Percentiles rank a stretch among this genome's conserved stretches.
These are phyloP conservation scores for Brachyistius frenatus DNA, from an alignment of 2,113 vertebrate species.

Conservation along the genomic window DNA sequence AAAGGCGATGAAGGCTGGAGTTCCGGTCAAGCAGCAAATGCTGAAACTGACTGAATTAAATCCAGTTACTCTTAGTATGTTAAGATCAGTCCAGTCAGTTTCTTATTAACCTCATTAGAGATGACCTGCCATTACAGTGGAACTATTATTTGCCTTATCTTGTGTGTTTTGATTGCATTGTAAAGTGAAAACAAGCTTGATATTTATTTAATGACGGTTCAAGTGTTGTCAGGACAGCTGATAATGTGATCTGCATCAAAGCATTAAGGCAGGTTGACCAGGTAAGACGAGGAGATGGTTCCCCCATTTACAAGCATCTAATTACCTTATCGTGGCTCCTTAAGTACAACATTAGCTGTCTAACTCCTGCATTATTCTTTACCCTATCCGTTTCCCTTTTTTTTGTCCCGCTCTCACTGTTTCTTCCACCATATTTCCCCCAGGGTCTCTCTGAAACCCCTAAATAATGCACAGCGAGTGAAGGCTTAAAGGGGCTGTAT, in stretches of 20 bases:
- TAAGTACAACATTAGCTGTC: conserved; percentile 56
- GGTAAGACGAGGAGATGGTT: conserved; percentile 66
- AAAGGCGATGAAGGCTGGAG: not conserved
- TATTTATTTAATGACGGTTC: conserved; percentile 71
- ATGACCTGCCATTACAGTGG: not conserved
- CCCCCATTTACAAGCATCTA: conserved; percentile 67
- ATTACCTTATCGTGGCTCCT: conserved; percentile 60
- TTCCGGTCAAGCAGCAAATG: conserved; percentile 7
- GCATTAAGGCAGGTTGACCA: conserved; percentile 45
- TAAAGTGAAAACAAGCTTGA: conserved; percentile 61
- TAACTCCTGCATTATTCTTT: conserved; percentile 52
- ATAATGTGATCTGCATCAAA: conserved; percentile 59
- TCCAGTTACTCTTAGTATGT: not conserved
- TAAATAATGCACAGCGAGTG: conserved; percentile 80
- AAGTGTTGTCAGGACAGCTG: conserved; percentile 44
- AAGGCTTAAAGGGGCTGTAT: conserved; percentile 71
- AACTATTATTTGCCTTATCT: conserved; percentile 2
- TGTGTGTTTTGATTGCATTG: conserved; percentile 33
- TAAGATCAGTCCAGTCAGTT: not conserved
- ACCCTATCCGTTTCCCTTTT: conserved; percentile 33
- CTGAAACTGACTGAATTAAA: not conserved
- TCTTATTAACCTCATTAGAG: not conserved
- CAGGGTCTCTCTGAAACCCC: conserved; percentile 69
- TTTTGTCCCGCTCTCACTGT: conserved; percentile 41
- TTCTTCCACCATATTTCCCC: conserved; percentile 66